Evolutionary conservation across 2,113 vertebrate genomes (phyloP), one percentile per base, ranked within the genome.

Genomic region (Trichechus manatus): DNA sequence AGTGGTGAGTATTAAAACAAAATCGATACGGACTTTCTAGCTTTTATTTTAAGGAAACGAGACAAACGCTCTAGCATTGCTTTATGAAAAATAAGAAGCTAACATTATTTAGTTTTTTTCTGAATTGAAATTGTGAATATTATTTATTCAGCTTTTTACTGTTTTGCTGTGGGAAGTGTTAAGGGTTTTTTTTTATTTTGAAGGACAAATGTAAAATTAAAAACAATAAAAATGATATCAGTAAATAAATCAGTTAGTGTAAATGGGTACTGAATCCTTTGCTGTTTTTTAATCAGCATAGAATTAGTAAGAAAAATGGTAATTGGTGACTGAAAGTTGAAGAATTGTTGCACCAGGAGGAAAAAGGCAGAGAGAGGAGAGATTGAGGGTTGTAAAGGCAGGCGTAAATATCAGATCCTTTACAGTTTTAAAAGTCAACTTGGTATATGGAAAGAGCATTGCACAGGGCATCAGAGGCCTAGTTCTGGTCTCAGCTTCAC

Each of bases 1-100:
- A 88, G 98, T 99, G 99, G 99, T 99, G 98, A 99, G 99, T 96
- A 96, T 56, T 31, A 47, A 94, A 81, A 14, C 50, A 53, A 64
- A 44, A 80, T 47, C 2, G 0, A 25, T 72, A 80, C 72, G 10
- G 5, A 25, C 25, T 82, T 63, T 82, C 4, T 70, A 74, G 19
- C 42, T 74, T 84, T 90, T 89, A 14, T 44, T 91, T 82, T 61
- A 70, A 83, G 82, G n/a, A 56, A 74, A 36, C n/a, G 36, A 66
- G 70, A 25, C 33, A 64, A 53, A 77, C 66, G 6, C 79, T 78
- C 36, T 17, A n/a, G 9, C 6, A 59, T 78, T 78, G 29, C 31
- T 75, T 89, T 89, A n/a, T 84, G 53, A 42, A 68, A 94, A 63
- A 20, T 53, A 64, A 83, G 33, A 90, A 22, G 86, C 53, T 89